phyloP scores from a whole-genome alignment of 2,888 invertebrate species.

The Lithophane leautieri region DNA sequence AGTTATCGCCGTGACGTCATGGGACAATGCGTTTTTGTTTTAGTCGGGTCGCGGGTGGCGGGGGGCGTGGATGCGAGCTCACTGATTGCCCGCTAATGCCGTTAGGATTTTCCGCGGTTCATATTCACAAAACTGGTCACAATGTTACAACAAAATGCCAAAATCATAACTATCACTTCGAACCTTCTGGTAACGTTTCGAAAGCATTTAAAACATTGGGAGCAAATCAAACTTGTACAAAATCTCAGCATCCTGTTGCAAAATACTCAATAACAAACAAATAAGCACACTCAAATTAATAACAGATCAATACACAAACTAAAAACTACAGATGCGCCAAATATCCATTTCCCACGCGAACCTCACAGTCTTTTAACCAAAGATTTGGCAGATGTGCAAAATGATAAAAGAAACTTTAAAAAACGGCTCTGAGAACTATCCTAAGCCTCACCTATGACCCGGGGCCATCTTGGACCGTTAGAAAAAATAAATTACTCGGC shows the following conservation, averaged over 20 bases:
- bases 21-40: conserved; percentile 83
- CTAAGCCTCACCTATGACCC: conserved; percentile 88
- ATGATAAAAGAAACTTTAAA: conserved; percentile 82
- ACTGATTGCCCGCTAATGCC: conserved; percentile 43
- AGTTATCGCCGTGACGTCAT: conserved; percentile 84
- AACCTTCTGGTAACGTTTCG: background rate
- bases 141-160: conserved; percentile 5
- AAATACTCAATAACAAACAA: conserved; percentile 22
- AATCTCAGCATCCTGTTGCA: background rate
- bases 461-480: conserved; percentile 85
- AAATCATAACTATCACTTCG: background rate
- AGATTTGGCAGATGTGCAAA: conserved; percentile 83
- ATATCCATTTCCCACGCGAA: conserved; percentile 75
- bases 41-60: conserved; percentile 63
- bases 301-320: conserved; percentile 51
- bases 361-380: conserved; percentile 67
- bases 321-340: conserved; percentile 54
- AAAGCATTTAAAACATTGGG: background rate
- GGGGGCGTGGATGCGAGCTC: conserved; percentile 50
- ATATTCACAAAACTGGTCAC: background rate
- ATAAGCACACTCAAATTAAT: conserved; percentile 47
- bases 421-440: conserved; percentile 85
- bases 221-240: background rate
- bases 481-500: conserved; percentile 83
- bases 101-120: conserved; percentile 38